Percentiles rank a stretch among this genome's conserved stretches.
phyloP scores from a whole-genome alignment of 2,888 invertebrate genomes.

The Volucella inanis region DNA sequence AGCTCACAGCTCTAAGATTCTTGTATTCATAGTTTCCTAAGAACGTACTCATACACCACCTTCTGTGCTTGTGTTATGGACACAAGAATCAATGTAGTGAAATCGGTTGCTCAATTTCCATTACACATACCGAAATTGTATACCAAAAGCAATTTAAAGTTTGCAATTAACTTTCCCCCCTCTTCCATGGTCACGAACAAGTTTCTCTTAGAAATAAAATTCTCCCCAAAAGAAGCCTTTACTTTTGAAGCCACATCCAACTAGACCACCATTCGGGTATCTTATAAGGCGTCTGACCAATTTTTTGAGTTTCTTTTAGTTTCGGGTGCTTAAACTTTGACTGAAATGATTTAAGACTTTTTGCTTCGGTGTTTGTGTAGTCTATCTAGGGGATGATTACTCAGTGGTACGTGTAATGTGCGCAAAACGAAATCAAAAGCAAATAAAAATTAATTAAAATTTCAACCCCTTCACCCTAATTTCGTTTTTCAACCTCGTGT shows the following conservation, averaged over 20 bases:
- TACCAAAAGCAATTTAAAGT: conserved; percentile 73
- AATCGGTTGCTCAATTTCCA: conserved; percentile 66
- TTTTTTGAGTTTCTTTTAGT: conserved; percentile 11
- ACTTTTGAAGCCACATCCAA: neutral
- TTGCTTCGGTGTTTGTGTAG: neutral
- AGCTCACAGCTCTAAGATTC: neutral
- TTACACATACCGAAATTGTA: conserved; percentile 68
- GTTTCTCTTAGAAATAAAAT: conserved; percentile 7
- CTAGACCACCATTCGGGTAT: neutral
- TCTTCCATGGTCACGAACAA: conserved; percentile 9
- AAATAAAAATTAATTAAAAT: conserved; percentile 63
- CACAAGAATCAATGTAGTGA: conserved; percentile 29
- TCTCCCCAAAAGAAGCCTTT: neutral
- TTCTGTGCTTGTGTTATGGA: neutral
- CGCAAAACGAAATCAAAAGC: conserved; percentile 8
- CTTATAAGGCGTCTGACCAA: conserved; percentile 35
- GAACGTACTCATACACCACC: neutral
- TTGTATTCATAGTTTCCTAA: neutral
- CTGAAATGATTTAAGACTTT: conserved; percentile 27
- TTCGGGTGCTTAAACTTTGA: conserved; percentile 45
- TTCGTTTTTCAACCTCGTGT: neutral
- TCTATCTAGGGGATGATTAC: neutral
- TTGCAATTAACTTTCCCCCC: conserved; percentile 67
- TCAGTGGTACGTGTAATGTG: neutral
- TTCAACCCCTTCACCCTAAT: neutral